Conservation (phyloP, 2,888 invertebrate species). For the Papilio demoleus region DNA sequence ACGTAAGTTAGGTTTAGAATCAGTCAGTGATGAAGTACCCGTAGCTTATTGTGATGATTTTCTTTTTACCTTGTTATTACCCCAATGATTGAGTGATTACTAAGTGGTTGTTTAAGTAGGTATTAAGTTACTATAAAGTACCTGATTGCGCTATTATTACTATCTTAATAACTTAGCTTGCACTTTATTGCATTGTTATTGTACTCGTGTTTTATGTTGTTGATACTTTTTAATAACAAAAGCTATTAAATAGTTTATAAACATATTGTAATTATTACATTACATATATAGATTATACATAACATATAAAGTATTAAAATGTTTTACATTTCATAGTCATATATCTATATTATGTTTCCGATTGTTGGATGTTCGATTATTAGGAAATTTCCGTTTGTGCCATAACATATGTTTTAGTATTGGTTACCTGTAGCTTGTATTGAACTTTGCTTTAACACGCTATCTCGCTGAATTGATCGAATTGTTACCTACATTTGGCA, state of each 20-base stretch:
- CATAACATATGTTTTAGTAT: constrained; percentile 44
- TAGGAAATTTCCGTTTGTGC: constrained; percentile 31
- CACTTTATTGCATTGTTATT: constrained; percentile 8
- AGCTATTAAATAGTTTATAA: not conserved
- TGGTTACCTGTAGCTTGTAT: constrained; percentile 45
- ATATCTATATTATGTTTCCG: not conserved
- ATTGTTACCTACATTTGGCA: constrained; percentile 41
- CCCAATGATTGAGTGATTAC: no score
- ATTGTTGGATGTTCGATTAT: constrained; percentile 8
- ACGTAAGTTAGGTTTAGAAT: no score
- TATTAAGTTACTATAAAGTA: no score
- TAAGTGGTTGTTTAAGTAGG: no score
- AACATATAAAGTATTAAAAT: not conserved
- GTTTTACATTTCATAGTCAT: not conserved
- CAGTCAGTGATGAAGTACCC: no score
- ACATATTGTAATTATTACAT: not conserved
- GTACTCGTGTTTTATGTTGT: not conserved
- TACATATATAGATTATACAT: not conserved
- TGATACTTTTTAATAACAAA: constrained; percentile 1
- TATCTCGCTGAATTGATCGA: constrained; percentile 48
- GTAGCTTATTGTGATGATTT: no score
- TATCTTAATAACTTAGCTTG: not conserved
- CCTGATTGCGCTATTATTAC: not conserved
- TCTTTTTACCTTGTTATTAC: no score
- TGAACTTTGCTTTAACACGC: constrained; percentile 45